A percentile compares a stretch with the other conserved stretches of the same genome.
These are phyloP conservation scores for Embidobia sp. DNA, from an alignment of 2,888 invertebrate species.

Conservation along the genomic window DNA sequence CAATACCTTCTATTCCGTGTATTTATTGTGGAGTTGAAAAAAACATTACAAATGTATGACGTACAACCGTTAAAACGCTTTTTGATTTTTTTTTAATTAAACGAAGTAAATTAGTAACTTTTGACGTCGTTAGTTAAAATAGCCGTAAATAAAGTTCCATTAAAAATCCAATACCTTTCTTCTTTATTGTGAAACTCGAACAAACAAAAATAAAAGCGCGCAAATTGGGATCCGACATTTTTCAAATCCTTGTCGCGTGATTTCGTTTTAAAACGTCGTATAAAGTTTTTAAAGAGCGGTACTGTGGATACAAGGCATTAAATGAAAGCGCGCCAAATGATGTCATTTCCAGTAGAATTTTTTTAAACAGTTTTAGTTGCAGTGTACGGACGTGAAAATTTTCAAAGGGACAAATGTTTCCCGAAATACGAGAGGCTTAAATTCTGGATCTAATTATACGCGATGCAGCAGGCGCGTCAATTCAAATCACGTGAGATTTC, in stretches of 20 bases:
- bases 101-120: too few species aligned
- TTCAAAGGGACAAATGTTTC: conserved; percentile 8
- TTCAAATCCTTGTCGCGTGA: background rate
- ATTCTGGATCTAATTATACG: conserved; percentile 25
- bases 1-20: too few species aligned
- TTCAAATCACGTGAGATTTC: conserved; percentile 9
- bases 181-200: background rate
- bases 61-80: too few species aligned
- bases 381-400: background rate
- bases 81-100: too few species aligned
- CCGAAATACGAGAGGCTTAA: conserved; percentile 11
- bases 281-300: conserved; percentile 12
- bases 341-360: conserved; percentile 19
- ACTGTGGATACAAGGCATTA: background rate
- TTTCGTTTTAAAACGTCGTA: conserved; percentile 1
- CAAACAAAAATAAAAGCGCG: background rate
- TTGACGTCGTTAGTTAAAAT: too few species aligned
- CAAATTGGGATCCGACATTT: background rate
- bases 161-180: too few species aligned
- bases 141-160: too few species aligned
- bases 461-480: background rate
- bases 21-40: too few species aligned
- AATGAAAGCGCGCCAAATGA: conserved; percentile 13
- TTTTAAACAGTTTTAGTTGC: conserved; percentile 6
- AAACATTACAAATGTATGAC: too few species aligned